Conservation (phyloP, 2,888 invertebrate genomes). For the Darwinula stevensoni region DNA sequence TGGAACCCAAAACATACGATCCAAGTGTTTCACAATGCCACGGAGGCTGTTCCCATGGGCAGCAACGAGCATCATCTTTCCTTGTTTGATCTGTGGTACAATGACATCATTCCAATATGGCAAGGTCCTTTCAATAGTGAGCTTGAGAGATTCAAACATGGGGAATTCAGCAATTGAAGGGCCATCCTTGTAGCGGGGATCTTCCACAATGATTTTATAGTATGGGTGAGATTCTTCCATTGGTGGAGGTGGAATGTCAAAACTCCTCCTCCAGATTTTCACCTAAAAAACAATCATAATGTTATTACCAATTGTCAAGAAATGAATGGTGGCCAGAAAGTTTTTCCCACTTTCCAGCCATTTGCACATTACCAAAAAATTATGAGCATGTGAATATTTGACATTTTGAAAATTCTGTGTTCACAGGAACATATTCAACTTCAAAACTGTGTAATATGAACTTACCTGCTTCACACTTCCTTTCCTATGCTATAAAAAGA, state of each 20-base stretch:
- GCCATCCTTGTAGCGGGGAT: constrained; percentile 33
- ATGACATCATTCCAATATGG: constrained; percentile 65
- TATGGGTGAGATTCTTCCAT: constrained; percentile 45
- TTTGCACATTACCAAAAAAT: not conserved
- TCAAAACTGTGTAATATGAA: no score
- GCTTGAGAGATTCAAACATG: constrained; percentile 45
- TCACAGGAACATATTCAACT: no score
- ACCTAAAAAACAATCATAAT: constrained; percentile 22
- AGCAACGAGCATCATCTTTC: constrained; percentile 45
- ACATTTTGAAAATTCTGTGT: no score
- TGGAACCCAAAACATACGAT: constrained; percentile 32
- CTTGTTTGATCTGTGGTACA: constrained; percentile 48
- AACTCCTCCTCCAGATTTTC: constrained; percentile 56
- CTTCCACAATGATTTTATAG: constrained; percentile 39
- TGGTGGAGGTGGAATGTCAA: constrained; percentile 46
- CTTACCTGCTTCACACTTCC: no score
- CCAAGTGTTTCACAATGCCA: constrained; percentile 58
- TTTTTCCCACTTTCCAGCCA: no score
- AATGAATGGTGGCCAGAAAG: no score
- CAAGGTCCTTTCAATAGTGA: constrained; percentile 41
- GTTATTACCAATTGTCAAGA: no score
- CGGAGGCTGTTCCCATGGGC: constrained; percentile 62
- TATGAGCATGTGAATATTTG: no score
- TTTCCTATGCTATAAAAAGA: no score
- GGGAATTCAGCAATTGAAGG: constrained; percentile 40